Evolutionary conservation across 2,888 invertebrate genomes (phyloP).

Genomic region (Heliothis peltigera): DNA sequence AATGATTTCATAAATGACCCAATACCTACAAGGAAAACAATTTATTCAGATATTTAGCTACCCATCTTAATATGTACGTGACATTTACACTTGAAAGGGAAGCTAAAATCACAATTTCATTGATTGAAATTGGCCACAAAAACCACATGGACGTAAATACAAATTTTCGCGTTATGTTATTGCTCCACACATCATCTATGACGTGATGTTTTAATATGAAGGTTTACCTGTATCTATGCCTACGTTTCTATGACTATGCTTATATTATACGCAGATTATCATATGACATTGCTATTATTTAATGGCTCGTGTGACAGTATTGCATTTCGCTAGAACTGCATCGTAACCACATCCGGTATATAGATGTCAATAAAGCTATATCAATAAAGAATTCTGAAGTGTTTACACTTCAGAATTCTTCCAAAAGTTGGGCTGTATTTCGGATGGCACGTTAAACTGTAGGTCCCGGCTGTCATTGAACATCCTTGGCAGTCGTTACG

Average conservation of each 20-base stretch:
- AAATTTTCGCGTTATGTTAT: not conserved
- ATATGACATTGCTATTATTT: constrained; percentile 32
- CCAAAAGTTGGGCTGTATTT: no score
- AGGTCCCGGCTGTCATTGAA: no score
- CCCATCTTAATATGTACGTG: constrained; percentile 24
- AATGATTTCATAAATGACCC: constrained; percentile 2
- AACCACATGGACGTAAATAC: constrained; percentile 9
- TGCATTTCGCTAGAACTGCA: constrained; percentile 16
- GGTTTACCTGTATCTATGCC: constrained; percentile 21
- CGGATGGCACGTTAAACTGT: no score
- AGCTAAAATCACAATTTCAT: not conserved
- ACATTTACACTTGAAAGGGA: constrained; percentile 8
- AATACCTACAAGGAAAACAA: constrained; percentile 23
- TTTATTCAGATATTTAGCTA: not conserved
- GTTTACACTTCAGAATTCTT: no score
- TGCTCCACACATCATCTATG: constrained; percentile 2
- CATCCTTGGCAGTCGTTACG: no score
- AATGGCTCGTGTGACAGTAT: constrained; percentile 36
- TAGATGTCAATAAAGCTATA: not conserved
- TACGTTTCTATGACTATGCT: not conserved
- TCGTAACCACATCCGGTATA: not conserved
- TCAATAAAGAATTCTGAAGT: no score
- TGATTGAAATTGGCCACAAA: constrained; percentile 15
- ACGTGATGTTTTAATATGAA: not conserved
- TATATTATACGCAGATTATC: constrained; percentile 3